Conservation (phyloP, 2,797 vertebrate genomes). For the Danio choprae region DNA sequence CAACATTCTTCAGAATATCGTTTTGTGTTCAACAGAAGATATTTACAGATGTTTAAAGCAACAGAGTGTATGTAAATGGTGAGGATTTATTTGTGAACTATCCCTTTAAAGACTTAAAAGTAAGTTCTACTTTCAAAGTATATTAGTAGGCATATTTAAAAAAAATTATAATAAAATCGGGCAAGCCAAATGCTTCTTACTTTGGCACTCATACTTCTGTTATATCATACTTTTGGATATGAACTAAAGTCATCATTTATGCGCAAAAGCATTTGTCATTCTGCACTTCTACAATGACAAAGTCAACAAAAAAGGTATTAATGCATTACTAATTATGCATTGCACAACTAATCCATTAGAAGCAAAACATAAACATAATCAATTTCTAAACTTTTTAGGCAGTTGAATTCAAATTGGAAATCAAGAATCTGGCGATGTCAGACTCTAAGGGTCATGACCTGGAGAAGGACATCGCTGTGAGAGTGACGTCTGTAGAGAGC, state of each 20-base stretch:
- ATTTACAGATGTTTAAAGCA: no score
- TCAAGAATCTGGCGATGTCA: constrained; percentile 87
- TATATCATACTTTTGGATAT: neutral
- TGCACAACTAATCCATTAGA: no score
- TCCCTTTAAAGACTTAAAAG: no score
- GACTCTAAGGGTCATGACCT: constrained; percentile 87
- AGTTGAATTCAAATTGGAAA: constrained; percentile 86
- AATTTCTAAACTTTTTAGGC: constrained; percentile 71
- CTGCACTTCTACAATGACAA: neutral
- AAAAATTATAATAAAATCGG: neutral
- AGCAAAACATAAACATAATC: no score
- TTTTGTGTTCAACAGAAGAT: no score
- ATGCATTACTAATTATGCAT: no score
- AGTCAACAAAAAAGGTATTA: neutral
- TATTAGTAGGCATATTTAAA: no score
- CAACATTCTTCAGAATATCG: no score
- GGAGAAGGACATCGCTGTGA: constrained; percentile 84
- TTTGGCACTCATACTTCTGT: neutral
- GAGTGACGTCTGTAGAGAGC: constrained; percentile 76
- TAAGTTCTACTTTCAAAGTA: no score
- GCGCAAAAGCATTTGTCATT: neutral
- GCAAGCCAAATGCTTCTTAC: neutral
- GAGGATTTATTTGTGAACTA: no score
- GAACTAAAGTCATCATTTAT: neutral
- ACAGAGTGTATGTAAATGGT: no score